Percentiles rank a stretch among this genome's conserved stretches.
phyloP scores from a whole-genome alignment of 2,797 vertebrate species.

The Myotis daubentonii region DNA sequence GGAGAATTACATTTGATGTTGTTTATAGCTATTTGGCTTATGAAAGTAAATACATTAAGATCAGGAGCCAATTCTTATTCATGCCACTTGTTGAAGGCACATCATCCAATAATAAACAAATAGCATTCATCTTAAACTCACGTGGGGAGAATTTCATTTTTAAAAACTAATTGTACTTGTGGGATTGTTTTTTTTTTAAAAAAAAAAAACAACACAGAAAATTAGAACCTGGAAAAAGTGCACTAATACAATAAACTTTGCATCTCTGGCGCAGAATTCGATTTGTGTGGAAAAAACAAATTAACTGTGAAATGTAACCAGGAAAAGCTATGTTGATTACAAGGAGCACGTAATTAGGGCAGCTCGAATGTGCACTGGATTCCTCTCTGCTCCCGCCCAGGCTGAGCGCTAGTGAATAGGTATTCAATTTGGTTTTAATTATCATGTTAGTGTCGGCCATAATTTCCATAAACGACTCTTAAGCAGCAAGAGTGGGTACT shows the following conservation, averaged over 20 bases:
- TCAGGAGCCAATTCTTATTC: conserved; percentile 73
- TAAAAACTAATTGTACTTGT: conserved; percentile 58
- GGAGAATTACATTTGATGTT: conserved; percentile 75
- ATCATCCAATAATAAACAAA: conserved; percentile 67
- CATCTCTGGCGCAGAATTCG: conserved; percentile 59
- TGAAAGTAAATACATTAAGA: conserved; percentile 77
- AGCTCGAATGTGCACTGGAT: conserved; percentile 63
- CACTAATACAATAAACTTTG: conserved; percentile 66
- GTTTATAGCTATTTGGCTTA: conserved; percentile 76
- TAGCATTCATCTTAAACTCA: conserved; percentile 66
- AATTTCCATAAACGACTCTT: conserved; percentile 76
- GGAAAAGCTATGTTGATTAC: conserved; percentile 77
- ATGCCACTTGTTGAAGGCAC: conserved; percentile 48
- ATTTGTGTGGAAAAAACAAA: conserved; percentile 73
- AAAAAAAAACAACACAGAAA: background rate
- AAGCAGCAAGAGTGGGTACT: conserved; percentile 58
- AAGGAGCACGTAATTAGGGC: conserved; percentile 72
- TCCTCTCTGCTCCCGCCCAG: conserved; percentile 47
- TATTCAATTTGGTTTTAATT: conserved; percentile 79
- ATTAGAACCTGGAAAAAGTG: conserved; percentile 29
- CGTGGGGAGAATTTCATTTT: conserved; percentile 55
- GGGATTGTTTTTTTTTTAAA: conserved; percentile 20
- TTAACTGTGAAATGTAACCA: conserved; percentile 73
- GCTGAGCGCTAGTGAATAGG: conserved; percentile 66
- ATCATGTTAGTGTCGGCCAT: conserved; percentile 61